Percentiles rank a stretch among this genome's conserved stretches.
These are phyloP conservation scores for Pristionchus japonicus DNA, from an alignment of 2,888 invertebrate species.

Conservation along the genomic window DNA sequence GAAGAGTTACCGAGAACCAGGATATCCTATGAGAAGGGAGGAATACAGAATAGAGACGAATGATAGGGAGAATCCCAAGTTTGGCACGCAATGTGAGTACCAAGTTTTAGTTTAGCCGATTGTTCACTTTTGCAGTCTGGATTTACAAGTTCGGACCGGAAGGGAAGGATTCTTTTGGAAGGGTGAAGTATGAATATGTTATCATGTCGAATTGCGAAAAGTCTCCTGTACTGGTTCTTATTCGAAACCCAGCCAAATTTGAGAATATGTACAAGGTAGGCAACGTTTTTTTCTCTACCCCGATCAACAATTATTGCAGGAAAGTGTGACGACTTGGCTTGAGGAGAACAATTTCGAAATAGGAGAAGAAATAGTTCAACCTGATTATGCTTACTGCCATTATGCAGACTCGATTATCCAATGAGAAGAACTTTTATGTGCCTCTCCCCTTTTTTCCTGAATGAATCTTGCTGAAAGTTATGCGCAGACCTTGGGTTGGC, in stretches of 20 bases:
- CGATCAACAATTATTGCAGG: no score
- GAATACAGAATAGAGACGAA: background rate
- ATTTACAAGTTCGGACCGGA: background rate
- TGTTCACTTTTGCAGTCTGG: background rate
- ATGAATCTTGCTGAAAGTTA: no score
- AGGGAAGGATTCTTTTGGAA: background rate
- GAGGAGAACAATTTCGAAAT: no score
- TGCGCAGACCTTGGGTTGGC: no score
- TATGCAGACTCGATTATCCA: no score
- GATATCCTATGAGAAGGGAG: background rate
- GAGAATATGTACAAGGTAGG: background rate
- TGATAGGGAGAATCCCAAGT: background rate
- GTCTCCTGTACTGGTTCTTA: background rate
- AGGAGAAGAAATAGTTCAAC: no score
- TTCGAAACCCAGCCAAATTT: background rate
- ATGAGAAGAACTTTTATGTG: no score
- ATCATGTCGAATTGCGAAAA: background rate
- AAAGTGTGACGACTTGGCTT: no score
- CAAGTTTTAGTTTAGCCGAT: background rate
- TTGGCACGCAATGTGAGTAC: background rate
- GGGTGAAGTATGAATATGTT: background rate
- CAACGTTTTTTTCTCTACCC: no score
- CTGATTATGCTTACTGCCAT: no score
- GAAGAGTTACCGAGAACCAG: background rate
- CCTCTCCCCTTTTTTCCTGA: no score